These are phyloP conservation scores for Lepidotrigona ventralis DNA, from an alignment of 1,140 invertebrate genomes.

Conservation along the genomic window DNA sequence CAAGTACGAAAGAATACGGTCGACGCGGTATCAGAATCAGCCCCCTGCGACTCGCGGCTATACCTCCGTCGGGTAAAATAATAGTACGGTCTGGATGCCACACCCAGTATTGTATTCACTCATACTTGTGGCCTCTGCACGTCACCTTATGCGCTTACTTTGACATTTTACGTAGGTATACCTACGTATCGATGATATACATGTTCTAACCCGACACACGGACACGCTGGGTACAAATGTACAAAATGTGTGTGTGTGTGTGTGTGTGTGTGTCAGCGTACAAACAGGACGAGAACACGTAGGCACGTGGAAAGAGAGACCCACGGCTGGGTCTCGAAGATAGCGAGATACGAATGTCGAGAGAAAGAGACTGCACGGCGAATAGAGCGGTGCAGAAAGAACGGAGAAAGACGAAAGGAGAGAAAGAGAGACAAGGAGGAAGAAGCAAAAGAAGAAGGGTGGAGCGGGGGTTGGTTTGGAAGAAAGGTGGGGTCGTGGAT, in stretches of 20 bases:
- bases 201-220: slow-evolving; percentile 41
- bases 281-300: slow-evolving; percentile 40
- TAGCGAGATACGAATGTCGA: slow-evolving; percentile 67
- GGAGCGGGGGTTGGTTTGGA: slow-evolving; percentile 46
- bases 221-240: slow-evolving; percentile 16
- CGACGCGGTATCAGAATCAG: background rate
- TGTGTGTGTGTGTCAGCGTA: background rate
- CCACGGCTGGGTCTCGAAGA: slow-evolving; percentile 66
- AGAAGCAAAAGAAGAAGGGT: slow-evolving; percentile 16
- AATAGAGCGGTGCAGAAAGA: background rate
- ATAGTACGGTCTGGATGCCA: slow-evolving; percentile 68
- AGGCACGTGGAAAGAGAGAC: slow-evolving; percentile 23
- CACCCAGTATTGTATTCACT: slow-evolving; percentile 73
- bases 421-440: slow-evolving; percentile 20
- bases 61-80: slow-evolving; percentile 57
- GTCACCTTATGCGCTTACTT: slow-evolving; percentile 68
- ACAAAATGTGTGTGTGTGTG: background rate
- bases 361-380: slow-evolving; percentile 32
- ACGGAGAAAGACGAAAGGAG: slow-evolving; percentile 8
- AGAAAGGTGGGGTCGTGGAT: slow-evolving; percentile 49
- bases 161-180: slow-evolving; percentile 68
- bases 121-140: slow-evolving; percentile 62
- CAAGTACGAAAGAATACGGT: slow-evolving; percentile 9
- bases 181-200: slow-evolving; percentile 68
- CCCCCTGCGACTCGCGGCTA: background rate